Conservation (phyloP, 2,888 invertebrate genomes). For the Mesorhabditis spiculigera region DNA sequence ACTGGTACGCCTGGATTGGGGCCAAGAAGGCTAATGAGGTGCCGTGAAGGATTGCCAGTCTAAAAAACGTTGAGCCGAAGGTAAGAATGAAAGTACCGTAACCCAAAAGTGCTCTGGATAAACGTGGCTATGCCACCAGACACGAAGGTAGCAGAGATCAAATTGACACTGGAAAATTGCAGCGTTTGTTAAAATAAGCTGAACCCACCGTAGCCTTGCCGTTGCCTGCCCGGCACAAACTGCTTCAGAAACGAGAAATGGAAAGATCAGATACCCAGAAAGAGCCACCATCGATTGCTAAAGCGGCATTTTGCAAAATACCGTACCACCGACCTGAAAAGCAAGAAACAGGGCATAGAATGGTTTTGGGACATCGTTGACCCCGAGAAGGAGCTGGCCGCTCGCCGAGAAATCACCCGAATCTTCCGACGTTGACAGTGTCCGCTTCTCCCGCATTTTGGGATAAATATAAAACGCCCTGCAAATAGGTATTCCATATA, state of each 20-base stretch:
- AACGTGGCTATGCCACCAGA: neutral
- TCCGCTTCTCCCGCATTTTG: neutral
- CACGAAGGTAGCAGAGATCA: neutral
- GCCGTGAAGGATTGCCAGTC: neutral
- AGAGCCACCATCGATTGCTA: neutral
- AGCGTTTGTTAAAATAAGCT: too few species aligned
- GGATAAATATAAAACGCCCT: too few species aligned
- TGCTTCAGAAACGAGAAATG: neutral
- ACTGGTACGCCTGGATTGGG: neutral
- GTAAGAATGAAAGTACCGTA: neutral
- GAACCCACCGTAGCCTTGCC: neutral
- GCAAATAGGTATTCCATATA: too few species aligned
- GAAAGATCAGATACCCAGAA: conserved; percentile 1
- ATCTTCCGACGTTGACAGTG: neutral
- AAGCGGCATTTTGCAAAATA: conserved; percentile 1
- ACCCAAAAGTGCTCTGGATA: neutral
- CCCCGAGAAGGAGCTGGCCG: neutral
- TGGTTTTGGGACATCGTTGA: conserved; percentile 4
- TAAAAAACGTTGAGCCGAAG: neutral
- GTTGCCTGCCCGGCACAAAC: neutral
- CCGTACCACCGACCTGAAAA: neutral
- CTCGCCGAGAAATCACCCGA: conserved; percentile 2
- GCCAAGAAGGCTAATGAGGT: conserved; percentile 4
- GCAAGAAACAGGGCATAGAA: conserved; percentile 4
- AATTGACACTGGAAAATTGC: neutral